phyloP scores from a whole-genome alignment of 2,888 invertebrate species.

The Heliothis peltigera region DNA sequence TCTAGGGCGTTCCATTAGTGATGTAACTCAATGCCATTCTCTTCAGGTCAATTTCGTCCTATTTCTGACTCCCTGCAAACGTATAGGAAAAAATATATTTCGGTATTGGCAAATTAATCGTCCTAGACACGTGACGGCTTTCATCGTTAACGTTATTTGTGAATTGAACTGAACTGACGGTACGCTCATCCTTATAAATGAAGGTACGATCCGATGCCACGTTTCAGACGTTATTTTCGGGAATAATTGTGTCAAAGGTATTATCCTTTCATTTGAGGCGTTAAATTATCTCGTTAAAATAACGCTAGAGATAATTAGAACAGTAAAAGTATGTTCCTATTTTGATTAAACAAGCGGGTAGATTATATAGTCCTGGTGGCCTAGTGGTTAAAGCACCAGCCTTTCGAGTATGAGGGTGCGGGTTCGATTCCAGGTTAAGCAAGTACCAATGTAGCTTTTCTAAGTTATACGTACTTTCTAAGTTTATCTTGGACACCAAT shows the following conservation, averaged over 20 bases:
- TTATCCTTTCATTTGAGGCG: background rate
- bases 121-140: constrained; percentile 52
- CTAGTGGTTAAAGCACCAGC: too few species aligned
- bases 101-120: constrained; percentile 52
- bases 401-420: too few species aligned
- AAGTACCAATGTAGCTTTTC: too few species aligned
- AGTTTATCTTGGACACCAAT: too few species aligned
- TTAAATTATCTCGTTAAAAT: background rate
- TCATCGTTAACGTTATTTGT: constrained; percentile 24
- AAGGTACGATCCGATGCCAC: background rate
- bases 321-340: background rate
- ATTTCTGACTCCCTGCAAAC: constrained; percentile 38
- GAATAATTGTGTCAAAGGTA: background rate
- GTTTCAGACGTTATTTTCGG: background rate
- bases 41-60: constrained; percentile 53
- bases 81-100: constrained; percentile 49
- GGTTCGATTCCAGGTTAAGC: too few species aligned
- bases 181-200: background rate
- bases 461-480: too few species aligned
- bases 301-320: background rate
- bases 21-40: constrained; percentile 53
- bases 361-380: too few species aligned
- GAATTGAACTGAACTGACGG: constrained; percentile 1
- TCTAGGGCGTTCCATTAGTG: constrained; percentile 51
- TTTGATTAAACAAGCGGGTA: too few species aligned